phyloP scores from a whole-genome alignment of 2,113 vertebrate species.

The Takifugu bimaculatus region DNA sequence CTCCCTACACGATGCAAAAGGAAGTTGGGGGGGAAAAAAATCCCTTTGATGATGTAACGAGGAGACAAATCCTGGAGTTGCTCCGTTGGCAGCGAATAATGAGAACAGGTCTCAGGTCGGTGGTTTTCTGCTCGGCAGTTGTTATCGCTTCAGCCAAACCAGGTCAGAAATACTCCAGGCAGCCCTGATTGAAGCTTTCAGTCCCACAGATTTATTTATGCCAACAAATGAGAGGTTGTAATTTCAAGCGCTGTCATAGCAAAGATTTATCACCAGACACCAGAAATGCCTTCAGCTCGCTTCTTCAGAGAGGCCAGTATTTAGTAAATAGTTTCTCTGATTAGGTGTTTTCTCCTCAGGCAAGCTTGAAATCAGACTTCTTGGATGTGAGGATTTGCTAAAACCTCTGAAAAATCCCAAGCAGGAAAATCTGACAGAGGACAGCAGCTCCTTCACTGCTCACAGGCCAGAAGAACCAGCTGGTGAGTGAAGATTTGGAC shows the following conservation, averaged over 20 bases:
- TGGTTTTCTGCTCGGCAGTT: slow-evolving; percentile 28
- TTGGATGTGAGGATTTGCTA: slow-evolving; percentile 65
- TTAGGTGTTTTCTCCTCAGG: slow-evolving; percentile 27
- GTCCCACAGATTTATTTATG: slow-evolving; percentile 27
- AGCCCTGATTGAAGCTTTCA: slow-evolving; percentile 16
- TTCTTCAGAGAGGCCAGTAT: neutral
- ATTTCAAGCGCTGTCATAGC: slow-evolving; percentile 21
- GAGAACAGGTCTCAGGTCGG: slow-evolving; percentile 13
- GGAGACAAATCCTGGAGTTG: slow-evolving; percentile 33
- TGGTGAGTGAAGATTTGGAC: slow-evolving; percentile 24
- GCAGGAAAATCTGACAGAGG: slow-evolving; percentile 22
- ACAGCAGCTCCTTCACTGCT: slow-evolving; percentile 9
- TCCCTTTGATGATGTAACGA: slow-evolving; percentile 40
- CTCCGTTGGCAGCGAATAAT: slow-evolving; percentile 24
- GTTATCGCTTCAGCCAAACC: slow-evolving; percentile 7
- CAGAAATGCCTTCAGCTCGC: neutral
- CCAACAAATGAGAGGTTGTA: slow-evolving; percentile 29
- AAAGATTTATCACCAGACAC: slow-evolving; percentile 4
- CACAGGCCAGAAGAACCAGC: neutral
- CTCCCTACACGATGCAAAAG: slow-evolving; percentile 5
- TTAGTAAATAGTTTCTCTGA: neutral
- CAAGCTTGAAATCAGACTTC: slow-evolving; percentile 60
- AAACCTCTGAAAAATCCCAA: slow-evolving; percentile 12
- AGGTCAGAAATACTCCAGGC: slow-evolving; percentile 19
- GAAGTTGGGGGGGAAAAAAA: neutral